Conservation (phyloP, 2,797 vertebrate species). For the Manis crassicaudata region DNA sequence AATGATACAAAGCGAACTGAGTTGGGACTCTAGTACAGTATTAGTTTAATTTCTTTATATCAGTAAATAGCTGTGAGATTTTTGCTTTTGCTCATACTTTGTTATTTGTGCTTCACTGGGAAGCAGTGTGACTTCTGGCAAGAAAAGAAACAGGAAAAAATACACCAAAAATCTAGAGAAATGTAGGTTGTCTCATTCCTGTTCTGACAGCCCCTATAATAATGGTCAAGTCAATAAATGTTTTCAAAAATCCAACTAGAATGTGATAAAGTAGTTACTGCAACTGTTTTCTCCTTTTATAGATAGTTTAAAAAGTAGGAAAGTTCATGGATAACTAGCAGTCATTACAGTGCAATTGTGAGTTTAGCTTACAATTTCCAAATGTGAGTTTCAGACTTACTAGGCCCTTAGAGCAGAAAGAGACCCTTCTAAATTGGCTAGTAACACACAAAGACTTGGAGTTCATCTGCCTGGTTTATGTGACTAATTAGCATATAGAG, state of each 20-base stretch:
- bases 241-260: slow-evolving; percentile 30
- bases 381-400: slow-evolving; percentile 39
- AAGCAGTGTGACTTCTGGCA: slow-evolving; percentile 46
- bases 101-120: slow-evolving; percentile 19
- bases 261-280: neutral
- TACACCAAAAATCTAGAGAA: neutral
- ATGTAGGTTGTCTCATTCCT: slow-evolving; percentile 42
- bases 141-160: neutral
- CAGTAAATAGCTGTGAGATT: slow-evolving; percentile 36
- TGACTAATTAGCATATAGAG: slow-evolving; percentile 26
- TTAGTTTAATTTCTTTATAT: slow-evolving; percentile 48
- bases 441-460: neutral
- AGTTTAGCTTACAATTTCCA: neutral
- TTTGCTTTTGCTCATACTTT: slow-evolving; percentile 44
- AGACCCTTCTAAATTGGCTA: neutral
- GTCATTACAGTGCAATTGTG: slow-evolving; percentile 6
- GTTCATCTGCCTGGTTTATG: neutral
- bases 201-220: neutral
- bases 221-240: slow-evolving; percentile 45
- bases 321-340: slow-evolving; percentile 24
- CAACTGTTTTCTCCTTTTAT: slow-evolving; percentile 49
- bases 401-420: neutral
- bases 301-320: slow-evolving; percentile 51
- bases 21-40: neutral
- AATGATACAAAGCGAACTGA: slow-evolving; percentile 4